phyloP scores from a whole-genome alignment of 2,888 invertebrate species.

The Automeris io region DNA sequence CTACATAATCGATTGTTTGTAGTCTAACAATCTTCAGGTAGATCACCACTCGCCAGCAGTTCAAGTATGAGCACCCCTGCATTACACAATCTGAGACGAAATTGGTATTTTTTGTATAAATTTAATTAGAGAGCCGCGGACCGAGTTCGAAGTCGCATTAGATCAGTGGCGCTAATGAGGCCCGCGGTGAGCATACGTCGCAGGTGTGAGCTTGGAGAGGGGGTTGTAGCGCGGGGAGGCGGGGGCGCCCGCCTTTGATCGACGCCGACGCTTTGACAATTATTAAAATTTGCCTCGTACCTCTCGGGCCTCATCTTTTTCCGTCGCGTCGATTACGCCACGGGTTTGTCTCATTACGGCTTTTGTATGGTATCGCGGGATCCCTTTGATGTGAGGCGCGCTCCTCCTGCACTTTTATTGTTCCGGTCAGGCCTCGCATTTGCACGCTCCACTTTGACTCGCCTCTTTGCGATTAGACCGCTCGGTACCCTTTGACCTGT shows the following conservation, averaged over 20 bases:
- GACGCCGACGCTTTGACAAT: constrained; percentile 78
- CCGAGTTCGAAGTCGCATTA: constrained; percentile 69
- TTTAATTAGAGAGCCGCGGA: constrained; percentile 70
- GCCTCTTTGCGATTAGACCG: constrained; percentile 66
- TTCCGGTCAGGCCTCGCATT: constrained; percentile 63
- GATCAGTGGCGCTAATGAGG: constrained; percentile 74
- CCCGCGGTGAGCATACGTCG: constrained; percentile 69
- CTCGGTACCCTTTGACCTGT: constrained; percentile 43
- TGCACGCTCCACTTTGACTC: constrained; percentile 71
- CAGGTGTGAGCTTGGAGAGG: constrained; percentile 43
- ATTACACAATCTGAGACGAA: constrained; percentile 72
- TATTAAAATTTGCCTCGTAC: constrained; percentile 78
- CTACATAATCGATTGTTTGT: too few relatives aligned
- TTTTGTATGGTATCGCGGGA: constrained; percentile 73
- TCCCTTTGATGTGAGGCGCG: constrained; percentile 66
- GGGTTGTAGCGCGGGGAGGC: constrained; percentile 20
- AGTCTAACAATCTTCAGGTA: too few relatives aligned
- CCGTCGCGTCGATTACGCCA: constrained; percentile 76
- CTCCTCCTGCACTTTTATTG: constrained; percentile 76
- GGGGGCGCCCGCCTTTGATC: constrained; percentile 62
- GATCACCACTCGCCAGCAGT: too few relatives aligned
- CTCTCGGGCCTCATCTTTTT: constrained; percentile 75
- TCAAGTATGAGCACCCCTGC: too few relatives aligned
- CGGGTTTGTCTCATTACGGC: constrained; percentile 78
- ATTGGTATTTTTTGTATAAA: constrained; percentile 72